Evolutionary conservation across 53 echinoderm and acorn worm species (phyloP).

Genomic region (Pentamera pediparva): DNA sequence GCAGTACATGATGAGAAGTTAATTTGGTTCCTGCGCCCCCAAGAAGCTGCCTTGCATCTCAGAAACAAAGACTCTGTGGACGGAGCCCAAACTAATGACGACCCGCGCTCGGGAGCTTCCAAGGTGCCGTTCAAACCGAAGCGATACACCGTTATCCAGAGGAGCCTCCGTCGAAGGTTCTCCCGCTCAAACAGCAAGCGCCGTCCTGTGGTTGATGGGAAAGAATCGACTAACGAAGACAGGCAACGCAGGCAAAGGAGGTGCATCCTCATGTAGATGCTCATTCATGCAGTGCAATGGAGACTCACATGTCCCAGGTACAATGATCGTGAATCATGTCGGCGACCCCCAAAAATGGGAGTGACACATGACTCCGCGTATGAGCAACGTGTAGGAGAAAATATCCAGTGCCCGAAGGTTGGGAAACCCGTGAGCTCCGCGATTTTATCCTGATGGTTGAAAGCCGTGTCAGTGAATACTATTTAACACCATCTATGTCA

Average conservation of each 20-base stretch:
- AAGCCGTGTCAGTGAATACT: too few species aligned
- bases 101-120: conserved; percentile 16
- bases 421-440: too few species aligned
- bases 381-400: too few species aligned
- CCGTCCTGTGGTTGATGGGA: background rate
- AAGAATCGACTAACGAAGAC: background rate
- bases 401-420: too few species aligned
- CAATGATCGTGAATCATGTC: too few species aligned
- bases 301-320: too few species aligned
- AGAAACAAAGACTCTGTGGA: conserved; percentile 5
- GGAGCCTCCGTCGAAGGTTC: conserved; percentile 9
- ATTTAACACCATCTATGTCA: too few species aligned
- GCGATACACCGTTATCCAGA: conserved; percentile 29
- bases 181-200: background rate
- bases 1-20: conserved; percentile 60
- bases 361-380: too few species aligned
- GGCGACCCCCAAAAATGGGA: too few species aligned
- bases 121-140: conserved; percentile 49
- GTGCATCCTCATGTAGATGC: conserved; percentile 1
- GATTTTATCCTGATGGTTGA: too few species aligned
- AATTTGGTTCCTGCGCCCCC: conserved; percentile 88
- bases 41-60: conserved; percentile 61
- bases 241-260: background rate
- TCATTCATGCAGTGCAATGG: too few species aligned
- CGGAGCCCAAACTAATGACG: background rate